Conservation (phyloP, 1,140 invertebrate genomes). For the Drosophila novamexicana region DNA sequence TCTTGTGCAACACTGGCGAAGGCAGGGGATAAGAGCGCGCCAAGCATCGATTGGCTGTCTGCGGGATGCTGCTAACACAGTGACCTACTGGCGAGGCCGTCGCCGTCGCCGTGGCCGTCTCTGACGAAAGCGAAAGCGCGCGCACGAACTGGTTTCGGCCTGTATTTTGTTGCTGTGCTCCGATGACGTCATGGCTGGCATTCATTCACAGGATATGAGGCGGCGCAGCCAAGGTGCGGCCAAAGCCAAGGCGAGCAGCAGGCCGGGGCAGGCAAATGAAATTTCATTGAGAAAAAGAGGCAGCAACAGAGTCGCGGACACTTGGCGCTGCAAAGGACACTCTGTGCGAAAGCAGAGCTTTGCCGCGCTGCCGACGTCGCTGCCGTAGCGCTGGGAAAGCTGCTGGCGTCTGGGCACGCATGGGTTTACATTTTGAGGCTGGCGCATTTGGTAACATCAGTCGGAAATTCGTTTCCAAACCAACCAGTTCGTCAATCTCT, state of each 20-base stretch:
- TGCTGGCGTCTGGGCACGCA: constrained; percentile 43
- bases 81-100: constrained; percentile 75
- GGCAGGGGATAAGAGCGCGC: background rate
- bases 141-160: constrained; percentile 8
- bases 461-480: constrained; percentile 74
- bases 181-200: constrained; percentile 81
- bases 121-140: constrained; percentile 31
- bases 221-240: constrained; percentile 40
- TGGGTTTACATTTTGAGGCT: constrained; percentile 72
- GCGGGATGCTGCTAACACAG: constrained; percentile 76
- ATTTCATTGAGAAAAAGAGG: constrained; percentile 74
- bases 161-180: constrained; percentile 1
- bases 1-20: too few relatives aligned
- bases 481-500: constrained; percentile 60
- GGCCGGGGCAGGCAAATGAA: constrained; percentile 50
- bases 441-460: constrained; percentile 73
- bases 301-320: constrained; percentile 3
- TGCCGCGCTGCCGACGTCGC: background rate
- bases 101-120: background rate
- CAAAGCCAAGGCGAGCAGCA: constrained; percentile 16
- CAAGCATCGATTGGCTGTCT: constrained; percentile 32
- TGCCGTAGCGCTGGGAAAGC: constrained; percentile 38
- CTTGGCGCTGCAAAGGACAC: too few relatives aligned
- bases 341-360: constrained; percentile 5
- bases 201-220: constrained; percentile 83